Evolutionary conservation across 2,113 vertebrate species (phyloP).

Genomic region (Hippocampus abdominalis): DNA sequence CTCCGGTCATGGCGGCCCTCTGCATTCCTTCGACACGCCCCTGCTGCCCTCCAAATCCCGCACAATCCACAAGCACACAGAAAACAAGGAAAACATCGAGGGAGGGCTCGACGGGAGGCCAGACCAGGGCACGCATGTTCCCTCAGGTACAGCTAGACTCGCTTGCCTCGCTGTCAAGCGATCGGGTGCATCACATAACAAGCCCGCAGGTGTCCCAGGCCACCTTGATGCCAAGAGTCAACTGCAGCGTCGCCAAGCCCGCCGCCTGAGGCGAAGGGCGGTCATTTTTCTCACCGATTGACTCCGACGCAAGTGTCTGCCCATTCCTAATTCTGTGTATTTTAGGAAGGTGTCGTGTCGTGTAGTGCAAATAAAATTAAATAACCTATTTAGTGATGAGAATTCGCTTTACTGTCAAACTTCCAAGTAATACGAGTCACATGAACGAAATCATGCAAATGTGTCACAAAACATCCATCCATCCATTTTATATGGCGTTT

Average conservation of each 20-base stretch:
- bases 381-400: not conserved
- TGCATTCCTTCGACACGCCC: slow-evolving; percentile 81
- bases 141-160: slow-evolving; percentile 65
- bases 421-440: too few relatives aligned
- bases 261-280: slow-evolving; percentile 62
- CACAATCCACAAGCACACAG: slow-evolving; percentile 86
- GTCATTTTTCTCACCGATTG: slow-evolving; percentile 55
- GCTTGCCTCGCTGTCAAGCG: slow-evolving; percentile 26
- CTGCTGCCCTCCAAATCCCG: slow-evolving; percentile 90
- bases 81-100: slow-evolving; percentile 98
- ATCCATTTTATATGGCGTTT: not conserved
- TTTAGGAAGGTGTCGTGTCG: not conserved
- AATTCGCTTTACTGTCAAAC: too few relatives aligned
- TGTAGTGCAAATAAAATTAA: not conserved
- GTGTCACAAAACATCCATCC: not conserved
- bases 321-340: not conserved
- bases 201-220: slow-evolving; percentile 51
- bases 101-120: slow-evolving; percentile 75
- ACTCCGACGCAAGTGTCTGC: not conserved
- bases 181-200: slow-evolving; percentile 22
- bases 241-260: slow-evolving; percentile 56
- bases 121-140: slow-evolving; percentile 63
- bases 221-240: not conserved
- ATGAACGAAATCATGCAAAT: not conserved
- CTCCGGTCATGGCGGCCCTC: slow-evolving; percentile 77